phyloP scores from a whole-genome alignment of 2,888 invertebrate species.

The Glomeris marginata region DNA sequence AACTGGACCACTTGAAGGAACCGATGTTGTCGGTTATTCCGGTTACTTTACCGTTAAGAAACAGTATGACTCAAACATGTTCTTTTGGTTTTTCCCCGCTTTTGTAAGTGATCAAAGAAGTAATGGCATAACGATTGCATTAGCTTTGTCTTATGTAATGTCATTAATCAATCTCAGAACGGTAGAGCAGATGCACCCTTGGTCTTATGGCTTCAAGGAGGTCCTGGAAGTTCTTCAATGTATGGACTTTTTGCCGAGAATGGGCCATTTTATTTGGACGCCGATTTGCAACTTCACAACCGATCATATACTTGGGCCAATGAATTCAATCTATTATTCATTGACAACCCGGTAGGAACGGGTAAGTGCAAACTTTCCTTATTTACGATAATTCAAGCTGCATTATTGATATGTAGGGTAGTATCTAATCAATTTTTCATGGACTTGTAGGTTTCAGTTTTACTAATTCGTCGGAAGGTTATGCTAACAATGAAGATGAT shows the following conservation, averaged over 20 bases:
- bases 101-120: constrained; percentile 29
- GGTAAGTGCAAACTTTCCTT: constrained; percentile 24
- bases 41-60: constrained; percentile 73
- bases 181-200: constrained; percentile 23
- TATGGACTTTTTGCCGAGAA: constrained; percentile 31
- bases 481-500: constrained; percentile 28
- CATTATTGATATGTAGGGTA: not conserved
- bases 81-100: constrained; percentile 86
- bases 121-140: not conserved
- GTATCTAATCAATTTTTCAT: not conserved
- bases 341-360: constrained; percentile 86
- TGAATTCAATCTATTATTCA: constrained; percentile 64
- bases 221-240: constrained; percentile 30
- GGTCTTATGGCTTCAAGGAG: constrained; percentile 31
- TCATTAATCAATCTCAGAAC: no score
- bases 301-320: constrained; percentile 54
- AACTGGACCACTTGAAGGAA: constrained; percentile 31
- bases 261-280: constrained; percentile 26
- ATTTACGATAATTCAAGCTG: not conserved
- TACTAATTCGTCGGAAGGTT: constrained; percentile 26
- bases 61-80: constrained; percentile 59
- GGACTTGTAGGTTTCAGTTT: constrained; percentile 29
- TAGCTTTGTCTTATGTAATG: no score
- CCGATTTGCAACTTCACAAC: constrained; percentile 4
- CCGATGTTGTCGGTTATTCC: constrained; percentile 56